These are phyloP conservation scores for Calyptommatus sinebrachiatus DNA, from an alignment of 2,113 vertebrate species.

Conservation along the genomic window DNA sequence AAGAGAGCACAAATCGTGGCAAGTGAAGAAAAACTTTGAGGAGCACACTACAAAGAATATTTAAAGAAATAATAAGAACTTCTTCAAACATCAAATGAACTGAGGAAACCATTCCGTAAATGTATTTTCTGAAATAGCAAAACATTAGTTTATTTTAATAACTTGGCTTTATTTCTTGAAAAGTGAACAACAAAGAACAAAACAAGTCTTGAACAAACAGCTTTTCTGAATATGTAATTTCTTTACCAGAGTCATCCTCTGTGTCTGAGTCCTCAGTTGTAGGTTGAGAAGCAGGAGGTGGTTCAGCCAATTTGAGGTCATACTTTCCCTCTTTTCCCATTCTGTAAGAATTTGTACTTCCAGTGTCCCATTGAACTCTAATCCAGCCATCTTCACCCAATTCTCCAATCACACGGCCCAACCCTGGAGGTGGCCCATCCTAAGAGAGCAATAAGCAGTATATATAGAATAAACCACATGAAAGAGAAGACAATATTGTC, in stretches of 20 bases:
- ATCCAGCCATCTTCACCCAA: conserved; percentile 98
- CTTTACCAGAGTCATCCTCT: conserved; percentile 91
- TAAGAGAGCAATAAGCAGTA: conserved; percentile 47
- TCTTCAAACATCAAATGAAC: too few relatives aligned
- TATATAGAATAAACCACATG: neutral
- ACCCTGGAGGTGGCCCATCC: conserved; percentile 95
- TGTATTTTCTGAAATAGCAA: neutral
- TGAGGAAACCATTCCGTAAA: too few relatives aligned
- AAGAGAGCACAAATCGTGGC: too few relatives aligned
- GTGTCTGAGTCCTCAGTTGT: conserved; percentile 91
- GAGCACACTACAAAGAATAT: too few relatives aligned
- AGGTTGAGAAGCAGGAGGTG: conserved; percentile 81
- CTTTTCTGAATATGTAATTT: neutral
- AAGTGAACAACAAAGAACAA: neutral
- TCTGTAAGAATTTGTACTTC: conserved; percentile 97
- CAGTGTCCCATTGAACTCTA: conserved; percentile 96
- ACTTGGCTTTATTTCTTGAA: neutral
- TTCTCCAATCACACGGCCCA: conserved; percentile 96
- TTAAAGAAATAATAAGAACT: too few relatives aligned
- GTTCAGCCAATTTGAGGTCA: conserved; percentile 92
- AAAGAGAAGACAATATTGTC: neutral
- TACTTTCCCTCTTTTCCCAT: conserved; percentile 99
- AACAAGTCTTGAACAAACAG: neutral
- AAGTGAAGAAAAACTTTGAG: too few relatives aligned
- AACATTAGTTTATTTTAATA: neutral